Percentiles rank a stretch among this genome's conserved stretches.
Evolutionary conservation across 2,113 vertebrate species (phyloP).

Genomic region (Theristicus caerulescens): DNA sequence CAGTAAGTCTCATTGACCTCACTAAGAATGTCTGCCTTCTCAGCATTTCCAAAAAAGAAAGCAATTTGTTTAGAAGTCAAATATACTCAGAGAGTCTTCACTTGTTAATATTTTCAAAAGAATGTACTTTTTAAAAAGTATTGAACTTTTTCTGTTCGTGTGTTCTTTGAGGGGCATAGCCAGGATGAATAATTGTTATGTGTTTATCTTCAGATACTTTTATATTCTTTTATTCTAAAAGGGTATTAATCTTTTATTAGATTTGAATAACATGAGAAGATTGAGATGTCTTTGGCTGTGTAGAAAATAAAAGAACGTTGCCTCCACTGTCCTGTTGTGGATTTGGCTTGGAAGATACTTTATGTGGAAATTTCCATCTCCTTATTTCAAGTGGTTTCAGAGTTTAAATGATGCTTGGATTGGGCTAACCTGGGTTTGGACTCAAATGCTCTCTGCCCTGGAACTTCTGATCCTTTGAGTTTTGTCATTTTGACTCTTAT

Average conservation of each 20-base stretch:
- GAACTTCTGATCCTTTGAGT: background rate
- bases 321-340: background rate
- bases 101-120: slow-evolving; percentile 25
- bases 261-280: slow-evolving; percentile 47
- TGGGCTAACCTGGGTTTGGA: background rate
- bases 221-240: slow-evolving; percentile 33
- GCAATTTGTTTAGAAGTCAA: slow-evolving; percentile 42
- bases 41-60: slow-evolving; percentile 59
- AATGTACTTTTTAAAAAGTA: background rate
- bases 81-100: slow-evolving; percentile 8
- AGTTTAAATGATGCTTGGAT: background rate
- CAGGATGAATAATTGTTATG: background rate
- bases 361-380: slow-evolving; percentile 30
- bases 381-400: background rate
- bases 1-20: slow-evolving; percentile 62
- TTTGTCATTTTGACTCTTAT: slow-evolving; percentile 21
- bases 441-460: background rate
- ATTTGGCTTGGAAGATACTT: background rate
- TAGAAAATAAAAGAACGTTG: background rate
- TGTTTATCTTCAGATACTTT: slow-evolving; percentile 45
- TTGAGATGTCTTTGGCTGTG: slow-evolving; percentile 17
- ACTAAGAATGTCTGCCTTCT: slow-evolving; percentile 38
- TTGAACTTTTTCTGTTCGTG: background rate
- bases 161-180: slow-evolving; percentile 8
- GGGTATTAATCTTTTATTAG: slow-evolving; percentile 55